Percentiles rank a stretch among this genome's conserved stretches.
These are phyloP conservation scores for Condylura cristata DNA, from an alignment of 2,113 vertebrate genomes.

Conservation along the genomic window DNA sequence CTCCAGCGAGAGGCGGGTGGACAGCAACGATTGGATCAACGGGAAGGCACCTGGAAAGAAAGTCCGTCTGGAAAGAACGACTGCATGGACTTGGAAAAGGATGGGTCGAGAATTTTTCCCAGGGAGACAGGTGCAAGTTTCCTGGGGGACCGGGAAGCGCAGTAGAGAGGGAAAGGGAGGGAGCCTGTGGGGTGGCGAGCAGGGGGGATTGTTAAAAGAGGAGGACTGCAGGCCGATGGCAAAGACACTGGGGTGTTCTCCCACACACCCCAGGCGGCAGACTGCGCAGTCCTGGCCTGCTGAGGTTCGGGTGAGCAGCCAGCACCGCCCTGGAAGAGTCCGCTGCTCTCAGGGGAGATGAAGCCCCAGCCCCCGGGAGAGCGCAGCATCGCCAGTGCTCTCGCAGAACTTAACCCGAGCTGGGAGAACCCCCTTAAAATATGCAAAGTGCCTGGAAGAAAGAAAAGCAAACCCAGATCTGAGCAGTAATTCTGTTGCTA, in stretches of 20 bases:
- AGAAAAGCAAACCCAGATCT: neutral
- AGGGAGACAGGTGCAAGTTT: too few relatives aligned
- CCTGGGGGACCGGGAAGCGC: neutral
- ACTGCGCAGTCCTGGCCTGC: too few relatives aligned
- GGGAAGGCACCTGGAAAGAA: neutral
- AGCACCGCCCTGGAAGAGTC: neutral
- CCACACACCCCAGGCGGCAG: accelerated
- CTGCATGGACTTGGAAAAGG: neutral
- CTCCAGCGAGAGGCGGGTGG: neutral
- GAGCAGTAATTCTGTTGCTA: constrained; percentile 47
- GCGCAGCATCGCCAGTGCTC: neutral
- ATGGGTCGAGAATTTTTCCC: neutral
- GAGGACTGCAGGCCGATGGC: neutral
- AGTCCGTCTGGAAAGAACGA: neutral
- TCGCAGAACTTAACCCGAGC: neutral
- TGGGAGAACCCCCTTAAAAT: neutral
- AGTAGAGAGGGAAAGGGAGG: accelerated
- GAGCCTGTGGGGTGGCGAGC: neutral
- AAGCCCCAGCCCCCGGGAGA: neutral
- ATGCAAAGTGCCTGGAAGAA: constrained; percentile 11
- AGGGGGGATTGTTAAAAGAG: neutral
- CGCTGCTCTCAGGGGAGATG: neutral
- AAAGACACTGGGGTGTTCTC: neutral
- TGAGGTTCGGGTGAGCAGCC: neutral
- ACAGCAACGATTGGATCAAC: too few relatives aligned